Percentiles rank a stretch among this genome's conserved stretches.
These are phyloP conservation scores for Epistrophella euchroma DNA, from an alignment of 2,888 invertebrate genomes.

Conservation along the genomic window DNA sequence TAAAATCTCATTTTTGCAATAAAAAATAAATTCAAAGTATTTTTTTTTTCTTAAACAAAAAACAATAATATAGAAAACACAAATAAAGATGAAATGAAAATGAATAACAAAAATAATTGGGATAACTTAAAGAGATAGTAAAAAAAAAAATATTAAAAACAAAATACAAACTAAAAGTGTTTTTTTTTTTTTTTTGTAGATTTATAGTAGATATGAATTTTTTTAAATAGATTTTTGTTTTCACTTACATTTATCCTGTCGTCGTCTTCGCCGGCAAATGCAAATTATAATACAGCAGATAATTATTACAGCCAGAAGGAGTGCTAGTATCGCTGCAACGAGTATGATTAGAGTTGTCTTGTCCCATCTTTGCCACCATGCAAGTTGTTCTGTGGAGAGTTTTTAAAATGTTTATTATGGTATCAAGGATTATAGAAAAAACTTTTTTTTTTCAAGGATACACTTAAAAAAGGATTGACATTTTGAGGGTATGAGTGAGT, in stretches of 20 bases:
- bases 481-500: background rate
- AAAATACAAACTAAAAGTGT: slow-evolving; percentile 32
- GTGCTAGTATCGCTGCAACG: slow-evolving; percentile 88
- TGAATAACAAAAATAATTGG: slow-evolving; percentile 40
- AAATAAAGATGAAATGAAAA: slow-evolving; percentile 40
- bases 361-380: slow-evolving; percentile 92
- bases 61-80: slow-evolving; percentile 33
- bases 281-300: slow-evolving; percentile 94
- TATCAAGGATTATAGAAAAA: background rate
- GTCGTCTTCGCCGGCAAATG: slow-evolving; percentile 91
- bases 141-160: slow-evolving; percentile 21
- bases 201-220: background rate
- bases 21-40: slow-evolving; percentile 48
- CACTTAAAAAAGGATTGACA: background rate
- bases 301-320: slow-evolving; percentile 89
- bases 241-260: slow-evolving; percentile 85
- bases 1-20: slow-evolving; percentile 45
- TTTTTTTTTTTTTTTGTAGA: background rate
- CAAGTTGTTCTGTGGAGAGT: slow-evolving; percentile 87
- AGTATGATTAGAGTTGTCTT: slow-evolving; percentile 92
- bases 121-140: slow-evolving; percentile 48
- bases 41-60: slow-evolving; percentile 36
- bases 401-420: slow-evolving; percentile 3
- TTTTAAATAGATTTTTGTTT: background rate
- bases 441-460: background rate